These are phyloP conservation scores for Drosophila kikkawai DNA, from an alignment of 1,140 invertebrate genomes.

Conservation along the genomic window DNA sequence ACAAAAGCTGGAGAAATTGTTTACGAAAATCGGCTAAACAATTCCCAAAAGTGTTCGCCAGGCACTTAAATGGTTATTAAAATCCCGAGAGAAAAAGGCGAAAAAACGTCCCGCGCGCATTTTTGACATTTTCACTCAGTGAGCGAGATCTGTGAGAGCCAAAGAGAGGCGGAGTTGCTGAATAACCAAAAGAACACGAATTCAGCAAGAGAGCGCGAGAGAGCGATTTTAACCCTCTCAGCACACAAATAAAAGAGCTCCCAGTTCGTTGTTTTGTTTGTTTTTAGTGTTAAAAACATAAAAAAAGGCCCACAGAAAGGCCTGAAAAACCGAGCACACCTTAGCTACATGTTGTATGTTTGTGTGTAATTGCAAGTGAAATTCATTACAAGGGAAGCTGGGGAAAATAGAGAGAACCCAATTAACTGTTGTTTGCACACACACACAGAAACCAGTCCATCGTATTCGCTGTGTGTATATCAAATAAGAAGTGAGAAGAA, in stretches of 20 bases:
- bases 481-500: constrained; percentile 13
- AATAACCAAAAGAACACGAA: constrained; percentile 39
- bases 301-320: constrained; percentile 24
- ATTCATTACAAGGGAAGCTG: constrained; percentile 44
- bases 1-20: constrained; percentile 11
- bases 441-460: neutral
- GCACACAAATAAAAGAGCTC: constrained; percentile 57
- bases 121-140: constrained; percentile 70
- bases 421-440: constrained; percentile 39
- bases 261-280: constrained; percentile 56
- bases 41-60: constrained; percentile 28
- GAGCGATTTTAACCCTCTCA: constrained; percentile 14
- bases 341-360: constrained; percentile 35
- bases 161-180: constrained; percentile 41
- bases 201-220: constrained; percentile 36
- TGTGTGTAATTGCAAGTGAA: constrained; percentile 56
- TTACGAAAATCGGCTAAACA: constrained; percentile 16
- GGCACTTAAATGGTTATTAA: constrained; percentile 23
- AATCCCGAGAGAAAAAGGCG: constrained; percentile 31
- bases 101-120: constrained; percentile 74
- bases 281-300: constrained; percentile 41
- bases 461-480: constrained; percentile 22
- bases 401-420: constrained; percentile 21
- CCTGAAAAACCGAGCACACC: constrained; percentile 36
- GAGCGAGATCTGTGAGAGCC: constrained; percentile 35